Conservation (phyloP, 2,113 vertebrate species). For the Lasiurus borealis region DNA sequence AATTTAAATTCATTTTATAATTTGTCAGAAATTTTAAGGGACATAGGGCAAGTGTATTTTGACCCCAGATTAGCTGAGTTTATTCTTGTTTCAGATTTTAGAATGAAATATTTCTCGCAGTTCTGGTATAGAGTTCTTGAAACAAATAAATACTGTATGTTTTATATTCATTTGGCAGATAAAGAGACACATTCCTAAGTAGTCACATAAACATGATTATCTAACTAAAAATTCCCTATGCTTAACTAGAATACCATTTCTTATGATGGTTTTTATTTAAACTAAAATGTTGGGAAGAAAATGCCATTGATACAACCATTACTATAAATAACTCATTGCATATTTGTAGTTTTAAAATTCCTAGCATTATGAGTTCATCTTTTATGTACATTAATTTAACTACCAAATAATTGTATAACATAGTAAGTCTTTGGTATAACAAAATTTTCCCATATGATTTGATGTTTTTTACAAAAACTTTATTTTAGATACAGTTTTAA, state of each 20-base stretch:
- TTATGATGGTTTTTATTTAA: slow-evolving; percentile 51
- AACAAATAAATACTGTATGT: slow-evolving; percentile 39
- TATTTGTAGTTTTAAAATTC: slow-evolving; percentile 60
- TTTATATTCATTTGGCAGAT: slow-evolving; percentile 66
- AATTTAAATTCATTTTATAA: slow-evolving; percentile 45
- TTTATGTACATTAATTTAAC: slow-evolving; percentile 48
- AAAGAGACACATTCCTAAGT: slow-evolving; percentile 52
- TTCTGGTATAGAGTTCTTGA: slow-evolving; percentile 46
- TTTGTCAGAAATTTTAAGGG: background rate
- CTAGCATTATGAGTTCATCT: slow-evolving; percentile 6
- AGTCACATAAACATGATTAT: slow-evolving; percentile 66
- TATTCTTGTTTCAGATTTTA: slow-evolving; percentile 70
- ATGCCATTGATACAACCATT: slow-evolving; percentile 47
- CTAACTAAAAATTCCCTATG: slow-evolving; percentile 57
- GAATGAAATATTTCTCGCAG: slow-evolving; percentile 68
- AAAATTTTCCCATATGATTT: background rate
- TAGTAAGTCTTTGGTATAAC: background rate
- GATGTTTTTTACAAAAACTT: background rate
- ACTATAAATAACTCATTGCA: slow-evolving; percentile 22
- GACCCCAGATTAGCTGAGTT: background rate
- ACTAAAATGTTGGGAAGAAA: slow-evolving; percentile 45
- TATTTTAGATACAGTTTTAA: slow-evolving; percentile 25
- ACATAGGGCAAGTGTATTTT: slow-evolving; percentile 3
- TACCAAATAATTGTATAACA: slow-evolving; percentile 8
- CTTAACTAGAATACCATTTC: slow-evolving; percentile 29